These are phyloP conservation scores for Spilarctia lutea DNA, from an alignment of 2,888 invertebrate species.

Conservation along the genomic window DNA sequence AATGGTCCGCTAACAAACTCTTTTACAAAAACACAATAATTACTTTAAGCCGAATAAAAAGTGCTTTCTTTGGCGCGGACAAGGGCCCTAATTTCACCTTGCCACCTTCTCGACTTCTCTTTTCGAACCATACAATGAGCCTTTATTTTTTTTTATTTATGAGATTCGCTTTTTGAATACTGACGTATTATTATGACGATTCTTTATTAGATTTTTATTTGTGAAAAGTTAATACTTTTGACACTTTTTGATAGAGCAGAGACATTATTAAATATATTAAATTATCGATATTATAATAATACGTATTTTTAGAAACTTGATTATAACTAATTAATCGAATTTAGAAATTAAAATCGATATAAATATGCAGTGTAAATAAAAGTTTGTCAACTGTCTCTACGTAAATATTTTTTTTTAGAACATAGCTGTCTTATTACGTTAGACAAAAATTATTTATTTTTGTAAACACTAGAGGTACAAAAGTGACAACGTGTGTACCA, in stretches of 20 bases:
- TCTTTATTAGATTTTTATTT: neutral
- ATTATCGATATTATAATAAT: no score
- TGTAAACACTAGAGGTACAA: neutral
- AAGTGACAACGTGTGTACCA: no score
- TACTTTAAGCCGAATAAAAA: conserved; percentile 85
- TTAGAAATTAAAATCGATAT: neutral
- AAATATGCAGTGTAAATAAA: no score
- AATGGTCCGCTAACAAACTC: conserved; percentile 86
- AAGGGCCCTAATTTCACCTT: conserved; percentile 81
- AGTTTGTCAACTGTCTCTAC: no score
- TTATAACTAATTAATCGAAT: neutral
- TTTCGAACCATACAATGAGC: conserved; percentile 46
- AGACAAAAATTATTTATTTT: neutral
- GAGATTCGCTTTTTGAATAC: conserved; percentile 37
- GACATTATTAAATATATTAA: neutral
- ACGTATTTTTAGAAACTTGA: neutral
- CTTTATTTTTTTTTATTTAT: conserved; percentile 49
- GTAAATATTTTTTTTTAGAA: no score
- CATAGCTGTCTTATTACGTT: neutral
- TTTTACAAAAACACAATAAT: conserved; percentile 87
- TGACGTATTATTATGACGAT: conserved; percentile 14
- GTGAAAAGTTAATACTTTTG: neutral
- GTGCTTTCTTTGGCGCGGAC: conserved; percentile 75
- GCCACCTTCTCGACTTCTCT: conserved; percentile 60
- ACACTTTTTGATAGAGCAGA: neutral